A percentile compares a stretch with the other conserved stretches of the same genome.
phyloP scores from a whole-genome alignment of 2,888 invertebrate genomes.

The Brachyptera risi region DNA sequence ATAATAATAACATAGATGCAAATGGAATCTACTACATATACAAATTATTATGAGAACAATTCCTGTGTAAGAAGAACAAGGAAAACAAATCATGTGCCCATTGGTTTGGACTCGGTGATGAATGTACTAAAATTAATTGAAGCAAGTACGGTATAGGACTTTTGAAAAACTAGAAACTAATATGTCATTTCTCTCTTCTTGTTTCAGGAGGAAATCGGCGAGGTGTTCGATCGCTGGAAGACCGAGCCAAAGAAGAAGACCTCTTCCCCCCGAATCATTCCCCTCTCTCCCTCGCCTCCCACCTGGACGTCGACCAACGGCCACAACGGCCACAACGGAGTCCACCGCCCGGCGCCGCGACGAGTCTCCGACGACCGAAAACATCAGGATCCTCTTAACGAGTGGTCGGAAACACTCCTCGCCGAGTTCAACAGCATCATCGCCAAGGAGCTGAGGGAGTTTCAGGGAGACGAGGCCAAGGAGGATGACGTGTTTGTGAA shows the following conservation, averaged over 20 bases:
- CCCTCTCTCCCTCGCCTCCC: slow-evolving; percentile 16
- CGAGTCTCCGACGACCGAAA: neutral
- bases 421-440: slow-evolving; percentile 39
- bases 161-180: neutral
- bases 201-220: slow-evolving; percentile 43
- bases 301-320: slow-evolving; percentile 22
- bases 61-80: too few relatives aligned
- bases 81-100: too few relatives aligned
- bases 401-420: slow-evolving; percentile 38
- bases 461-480: slow-evolving; percentile 8
- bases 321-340: too few relatives aligned
- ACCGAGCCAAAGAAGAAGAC: slow-evolving; percentile 30
- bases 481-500: slow-evolving; percentile 7
- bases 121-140: too few relatives aligned
- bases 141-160: neutral
- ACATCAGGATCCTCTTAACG: neutral
- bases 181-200: slow-evolving; percentile 23
- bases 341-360: neutral
- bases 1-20: too few relatives aligned
- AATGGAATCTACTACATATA: too few relatives aligned
- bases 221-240: slow-evolving; percentile 42
- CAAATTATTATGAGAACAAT: too few relatives aligned
- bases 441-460: slow-evolving; percentile 34
- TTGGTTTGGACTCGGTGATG: too few relatives aligned
- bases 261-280: slow-evolving; percentile 17